Conservation (phyloP, 1,140 invertebrate genomes). For the Drosophila malerkotliana region DNA sequence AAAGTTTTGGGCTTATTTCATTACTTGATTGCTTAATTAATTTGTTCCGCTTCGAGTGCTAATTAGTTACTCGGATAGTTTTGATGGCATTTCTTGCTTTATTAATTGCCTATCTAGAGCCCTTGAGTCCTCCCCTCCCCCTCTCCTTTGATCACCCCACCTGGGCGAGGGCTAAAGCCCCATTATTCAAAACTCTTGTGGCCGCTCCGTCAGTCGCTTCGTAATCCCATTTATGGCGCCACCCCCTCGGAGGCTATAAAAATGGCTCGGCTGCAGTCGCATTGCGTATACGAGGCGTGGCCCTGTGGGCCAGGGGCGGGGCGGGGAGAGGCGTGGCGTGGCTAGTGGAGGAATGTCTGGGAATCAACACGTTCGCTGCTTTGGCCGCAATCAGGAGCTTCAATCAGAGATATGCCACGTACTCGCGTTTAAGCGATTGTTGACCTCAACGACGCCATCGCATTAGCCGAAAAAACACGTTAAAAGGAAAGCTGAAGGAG, state of each 20-base stretch:
- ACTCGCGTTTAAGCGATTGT: constrained; percentile 72
- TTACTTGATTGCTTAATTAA: not conserved
- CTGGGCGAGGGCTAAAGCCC: not conserved
- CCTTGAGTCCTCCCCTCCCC: not conserved
- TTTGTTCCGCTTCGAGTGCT: not conserved
- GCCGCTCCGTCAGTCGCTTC: constrained; percentile 17
- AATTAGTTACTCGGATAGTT: too few relatives aligned
- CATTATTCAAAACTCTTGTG: constrained; percentile 7
- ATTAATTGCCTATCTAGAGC: constrained; percentile 3
- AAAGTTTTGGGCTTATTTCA: too few relatives aligned
- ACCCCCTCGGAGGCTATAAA: not conserved
- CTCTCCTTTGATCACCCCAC: not conserved
- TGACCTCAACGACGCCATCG: constrained; percentile 61
- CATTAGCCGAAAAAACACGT: constrained; percentile 41
- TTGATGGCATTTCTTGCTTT: not conserved
- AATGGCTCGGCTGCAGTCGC: constrained; percentile 37
- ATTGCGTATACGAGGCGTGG: constrained; percentile 49
- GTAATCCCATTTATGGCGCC: constrained; percentile 42
- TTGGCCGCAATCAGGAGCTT: constrained; percentile 61
- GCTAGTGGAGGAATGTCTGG: constrained; percentile 8
- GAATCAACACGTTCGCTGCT: constrained; percentile 65
- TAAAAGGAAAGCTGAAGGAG: constrained; percentile 16
- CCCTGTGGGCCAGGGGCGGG: not conserved
- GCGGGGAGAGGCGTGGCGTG: not conserved
- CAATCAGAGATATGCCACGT: constrained; percentile 78